Conservation (phyloP, 2,888 invertebrate genomes). For the Kryphioiulus occultus region DNA sequence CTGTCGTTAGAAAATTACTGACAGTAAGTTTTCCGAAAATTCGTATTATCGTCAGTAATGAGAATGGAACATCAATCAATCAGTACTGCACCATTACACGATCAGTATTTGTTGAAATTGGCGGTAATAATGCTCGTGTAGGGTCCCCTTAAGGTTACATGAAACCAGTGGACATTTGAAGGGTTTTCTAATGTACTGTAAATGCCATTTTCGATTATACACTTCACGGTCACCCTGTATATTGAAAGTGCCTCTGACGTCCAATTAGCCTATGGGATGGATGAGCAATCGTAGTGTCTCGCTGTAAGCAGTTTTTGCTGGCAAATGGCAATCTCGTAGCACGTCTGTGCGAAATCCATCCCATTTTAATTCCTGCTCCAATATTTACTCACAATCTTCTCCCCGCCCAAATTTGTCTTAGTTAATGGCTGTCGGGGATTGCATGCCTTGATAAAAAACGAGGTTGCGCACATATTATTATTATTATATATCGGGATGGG, state of each 20-base stretch:
- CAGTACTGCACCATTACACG: too few species aligned
- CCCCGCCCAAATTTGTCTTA: slow-evolving; percentile 47
- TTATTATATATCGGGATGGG: not conserved
- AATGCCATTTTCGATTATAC: too few species aligned
- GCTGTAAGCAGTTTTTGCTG: not conserved
- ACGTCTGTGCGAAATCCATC: not conserved
- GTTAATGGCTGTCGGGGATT: slow-evolving; percentile 44
- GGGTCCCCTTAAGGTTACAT: too few species aligned
- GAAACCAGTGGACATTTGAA: too few species aligned
- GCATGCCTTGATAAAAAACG: slow-evolving; percentile 5
- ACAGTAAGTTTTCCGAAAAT: too few species aligned
- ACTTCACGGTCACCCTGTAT: too few species aligned
- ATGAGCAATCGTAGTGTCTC: not conserved
- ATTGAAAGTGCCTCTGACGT: not conserved
- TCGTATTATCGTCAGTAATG: too few species aligned
- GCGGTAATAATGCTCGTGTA: too few species aligned
- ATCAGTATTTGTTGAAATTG: too few species aligned
- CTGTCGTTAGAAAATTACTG: too few species aligned
- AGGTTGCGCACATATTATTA: not conserved
- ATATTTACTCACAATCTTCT: slow-evolving; percentile 34
- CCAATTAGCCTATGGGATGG: not conserved
- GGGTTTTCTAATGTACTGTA: too few species aligned
- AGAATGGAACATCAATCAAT: too few species aligned
- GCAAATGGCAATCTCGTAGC: not conserved
- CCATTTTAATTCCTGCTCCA: slow-evolving; percentile 30